A percentile compares a stretch with the other conserved stretches of the same genome.
These are phyloP conservation scores for Tenrec ecaudatus DNA, from an alignment of 2,113 vertebrate species.

Conservation along the genomic window DNA sequence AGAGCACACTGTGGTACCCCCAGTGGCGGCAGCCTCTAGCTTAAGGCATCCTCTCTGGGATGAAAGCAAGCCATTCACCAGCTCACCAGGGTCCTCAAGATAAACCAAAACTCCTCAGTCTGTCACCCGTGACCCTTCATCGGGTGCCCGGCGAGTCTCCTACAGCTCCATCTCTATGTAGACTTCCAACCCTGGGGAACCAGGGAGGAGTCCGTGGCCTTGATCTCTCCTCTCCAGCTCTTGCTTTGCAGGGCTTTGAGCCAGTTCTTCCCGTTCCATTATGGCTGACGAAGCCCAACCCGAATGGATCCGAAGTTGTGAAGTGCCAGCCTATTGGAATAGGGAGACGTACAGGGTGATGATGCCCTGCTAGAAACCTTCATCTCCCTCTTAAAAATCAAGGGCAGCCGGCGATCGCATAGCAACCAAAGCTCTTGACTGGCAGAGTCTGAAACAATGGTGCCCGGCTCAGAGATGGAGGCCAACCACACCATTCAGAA, in stretches of 20 bases:
- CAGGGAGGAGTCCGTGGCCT: background rate
- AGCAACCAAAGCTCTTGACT: too few species aligned
- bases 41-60: background rate
- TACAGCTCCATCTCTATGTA: background rate
- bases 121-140: background rate
- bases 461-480: too few species aligned
- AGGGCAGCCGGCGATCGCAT: too few species aligned
- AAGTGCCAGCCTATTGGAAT: background rate
- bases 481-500: too few species aligned
- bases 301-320: background rate
- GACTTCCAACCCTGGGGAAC: background rate
- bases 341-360: background rate
- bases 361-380: too few species aligned
- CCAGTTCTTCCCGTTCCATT: background rate
- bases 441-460: too few species aligned
- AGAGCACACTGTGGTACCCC: background rate
- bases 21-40: background rate
- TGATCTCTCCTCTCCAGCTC: background rate
- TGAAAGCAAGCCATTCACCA: background rate
- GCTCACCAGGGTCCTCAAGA: background rate
- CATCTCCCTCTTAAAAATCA: too few species aligned
- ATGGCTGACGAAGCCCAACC: background rate
- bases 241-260: background rate
- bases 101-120: background rate
- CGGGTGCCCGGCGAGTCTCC: background rate